Evolutionary conservation across 2,113 vertebrate genomes (phyloP).

Genomic region (Pseudorectes ferrugineus): DNA sequence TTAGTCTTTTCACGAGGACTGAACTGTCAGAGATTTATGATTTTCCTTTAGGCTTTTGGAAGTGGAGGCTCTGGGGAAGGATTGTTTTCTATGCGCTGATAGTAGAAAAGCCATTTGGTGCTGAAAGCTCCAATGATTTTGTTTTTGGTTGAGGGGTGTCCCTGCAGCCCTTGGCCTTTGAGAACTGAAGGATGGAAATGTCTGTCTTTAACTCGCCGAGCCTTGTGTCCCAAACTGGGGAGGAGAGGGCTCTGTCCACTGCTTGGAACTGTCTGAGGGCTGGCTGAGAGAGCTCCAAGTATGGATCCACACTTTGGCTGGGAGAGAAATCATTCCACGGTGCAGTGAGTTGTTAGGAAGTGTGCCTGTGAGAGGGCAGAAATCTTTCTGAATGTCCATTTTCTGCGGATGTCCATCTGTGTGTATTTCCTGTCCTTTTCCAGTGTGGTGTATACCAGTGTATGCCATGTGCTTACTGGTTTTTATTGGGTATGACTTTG

Average conservation of each 20-base stretch:
- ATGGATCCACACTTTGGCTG: not conserved
- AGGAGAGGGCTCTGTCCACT: not conserved
- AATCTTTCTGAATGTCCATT: not conserved
- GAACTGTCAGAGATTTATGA: constrained; percentile 25
- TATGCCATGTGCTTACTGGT: not conserved
- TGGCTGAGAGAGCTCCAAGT: not conserved
- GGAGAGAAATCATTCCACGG: not conserved
- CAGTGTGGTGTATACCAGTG: fast-evolving
- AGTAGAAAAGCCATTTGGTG: not conserved
- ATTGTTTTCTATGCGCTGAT: not conserved
- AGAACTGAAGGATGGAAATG: not conserved
- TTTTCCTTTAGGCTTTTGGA: constrained; percentile 22
- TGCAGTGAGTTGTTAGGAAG: not conserved
- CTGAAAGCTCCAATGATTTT: not conserved
- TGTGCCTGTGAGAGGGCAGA: not conserved
- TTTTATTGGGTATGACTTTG: not conserved
- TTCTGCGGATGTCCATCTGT: not conserved
- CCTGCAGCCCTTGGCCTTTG: not conserved
- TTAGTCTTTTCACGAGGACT: constrained; percentile 29
- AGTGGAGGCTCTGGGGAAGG: not conserved
- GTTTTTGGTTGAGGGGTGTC: not conserved
- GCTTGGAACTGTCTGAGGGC: not conserved
- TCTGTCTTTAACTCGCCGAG: not conserved
- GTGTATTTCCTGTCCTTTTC: not conserved
- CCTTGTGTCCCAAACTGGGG: not conserved